Base-by-base conservation (phyloP, 2,888 invertebrate species). In the Hylaea fasciaria region DNA sequence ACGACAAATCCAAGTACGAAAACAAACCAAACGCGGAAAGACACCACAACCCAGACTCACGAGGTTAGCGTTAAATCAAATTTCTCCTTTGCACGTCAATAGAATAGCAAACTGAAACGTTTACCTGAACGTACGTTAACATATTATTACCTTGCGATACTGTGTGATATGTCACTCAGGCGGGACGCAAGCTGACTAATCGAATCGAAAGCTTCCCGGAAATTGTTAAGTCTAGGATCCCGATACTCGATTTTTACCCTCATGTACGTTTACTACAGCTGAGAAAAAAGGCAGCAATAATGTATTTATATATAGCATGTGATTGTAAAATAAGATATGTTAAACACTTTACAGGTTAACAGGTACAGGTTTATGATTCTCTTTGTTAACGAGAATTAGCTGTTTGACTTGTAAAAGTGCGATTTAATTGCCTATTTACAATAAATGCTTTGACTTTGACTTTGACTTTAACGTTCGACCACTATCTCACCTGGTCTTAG, bases 151-250 rank as follows among this genome's bases (percentile, higher is more conserved):
- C 54, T 32, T 44, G 43, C 48, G 51, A 57, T 58, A 59, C 54
- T 54, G 52, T 57, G 48, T 59, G 56, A 54, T 49, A 61, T 62
- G 64, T 62, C 69, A 46, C 68, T 66, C 58, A 57, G 54, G 47
- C 57, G 51, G 61, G 68, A 66, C 71, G 66, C 66, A 48, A 61
- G 65, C 57, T 64, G 64, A 74, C 72, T 71, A 73, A 73, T 74
- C 72, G 71, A 71, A 72, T 57, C 65, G 59, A 39, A 52, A 56
- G 55, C 57, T 64, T 57, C 65, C 55, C 58, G 64, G 52, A 64
- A 63, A 58, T 64, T 61, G 58, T 56, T 57, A 54, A 13, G 46
- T 13, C 3, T 22, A n/a, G 32, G 46, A 46, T 29, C 46, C 29
- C 1, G 13, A 7, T 14, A 0, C 46, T n/a, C 28, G 13, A 14